Evolutionary conservation across 2,888 invertebrate species (phyloP).

Genomic region (Lissonota sp.): DNA sequence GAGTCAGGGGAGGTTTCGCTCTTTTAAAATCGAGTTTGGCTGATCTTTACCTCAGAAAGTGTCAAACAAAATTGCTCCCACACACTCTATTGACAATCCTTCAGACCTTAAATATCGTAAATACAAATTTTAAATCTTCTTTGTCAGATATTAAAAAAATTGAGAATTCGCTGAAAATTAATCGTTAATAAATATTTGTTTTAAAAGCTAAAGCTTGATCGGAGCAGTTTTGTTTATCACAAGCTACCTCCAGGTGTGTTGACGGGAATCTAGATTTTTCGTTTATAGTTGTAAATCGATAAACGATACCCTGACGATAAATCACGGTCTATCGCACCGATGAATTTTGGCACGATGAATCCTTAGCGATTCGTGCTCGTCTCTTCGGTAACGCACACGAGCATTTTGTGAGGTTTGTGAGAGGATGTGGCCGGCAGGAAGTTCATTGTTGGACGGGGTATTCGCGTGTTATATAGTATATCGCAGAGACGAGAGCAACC

Average conservation of each 20-base stretch:
- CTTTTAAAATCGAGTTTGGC: no score
- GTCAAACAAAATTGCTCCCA: no score
- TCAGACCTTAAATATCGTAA: no score
- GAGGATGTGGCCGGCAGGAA: conserved; percentile 81
- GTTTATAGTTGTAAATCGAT: not conserved
- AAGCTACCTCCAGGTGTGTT: not conserved
- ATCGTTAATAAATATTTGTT: no score
- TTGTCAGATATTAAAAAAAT: no score
- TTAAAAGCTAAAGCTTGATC: no score
- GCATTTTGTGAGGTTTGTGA: conserved; percentile 64
- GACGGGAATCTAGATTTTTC: not conserved
- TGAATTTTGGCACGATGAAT: conserved; percentile 70
- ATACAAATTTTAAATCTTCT: no score
- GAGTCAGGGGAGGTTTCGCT: no score
- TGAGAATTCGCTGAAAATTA: no score
- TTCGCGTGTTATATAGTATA: conserved; percentile 73
- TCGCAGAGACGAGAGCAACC: conserved; percentile 68
- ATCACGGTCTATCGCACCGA: conserved; percentile 34
- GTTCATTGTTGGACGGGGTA: conserved; percentile 76
- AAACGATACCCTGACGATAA: conserved; percentile 29
- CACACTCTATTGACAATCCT: no score
- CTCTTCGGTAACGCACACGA: conserved; percentile 65
- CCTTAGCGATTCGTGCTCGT: conserved; percentile 74
- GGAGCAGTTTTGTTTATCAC: no score
- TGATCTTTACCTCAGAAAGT: no score